Base-by-base conservation (phyloP, 2,797 vertebrate genomes). In the Acipenser transmontanus region DNA sequence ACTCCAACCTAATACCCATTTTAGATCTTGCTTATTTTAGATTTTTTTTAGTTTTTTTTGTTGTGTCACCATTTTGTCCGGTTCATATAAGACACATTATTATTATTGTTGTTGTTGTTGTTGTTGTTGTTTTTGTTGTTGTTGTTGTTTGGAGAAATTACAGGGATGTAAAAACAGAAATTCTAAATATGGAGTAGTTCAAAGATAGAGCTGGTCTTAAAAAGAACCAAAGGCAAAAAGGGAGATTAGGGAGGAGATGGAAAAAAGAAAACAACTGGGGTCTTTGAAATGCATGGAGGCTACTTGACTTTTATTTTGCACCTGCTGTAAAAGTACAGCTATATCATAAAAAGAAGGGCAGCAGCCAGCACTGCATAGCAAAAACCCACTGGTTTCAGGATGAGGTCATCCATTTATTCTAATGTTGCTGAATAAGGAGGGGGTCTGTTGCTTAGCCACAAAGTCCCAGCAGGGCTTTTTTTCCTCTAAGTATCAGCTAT, bases 391-490 rank as follows among this genome's bases (percentile, higher is more conserved):
- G 85, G 80, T 83, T 80, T 82, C 83, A 75, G 74, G 84, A 87
- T 87, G 88, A 88, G 86, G 78, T 87, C 84, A 88, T 86, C 84
- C 80, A 70, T 84, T 81, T 77, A 71, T 84, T 82, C 77, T 77
- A 81, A 69, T 80, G 81, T 77, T 70, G 71, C 83, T 81, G 81
- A 80, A 72, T 77, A 67, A 69, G 72, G 81, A 78, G 83, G 78
- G 79, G 80, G 82, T 79, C 77, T 78, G 87, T 87, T 86, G 84
- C 84, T 76, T 85, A 86, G 84, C 85, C 80, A 85, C 85, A 84
- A 90, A 91, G 87, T 90, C 89, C 90, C 85, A 85, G 84, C 86
- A 88, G 92, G 88, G 89, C 86, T 86, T 81, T 78, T 74, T 78
- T 75, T 57, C 75, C 68, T n/a, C 74, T 73, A 79, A 75, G 80